Evolutionary conservation across 2,113 vertebrate genomes (phyloP).

Genomic region (Phylloscopus trochiloides): DNA sequence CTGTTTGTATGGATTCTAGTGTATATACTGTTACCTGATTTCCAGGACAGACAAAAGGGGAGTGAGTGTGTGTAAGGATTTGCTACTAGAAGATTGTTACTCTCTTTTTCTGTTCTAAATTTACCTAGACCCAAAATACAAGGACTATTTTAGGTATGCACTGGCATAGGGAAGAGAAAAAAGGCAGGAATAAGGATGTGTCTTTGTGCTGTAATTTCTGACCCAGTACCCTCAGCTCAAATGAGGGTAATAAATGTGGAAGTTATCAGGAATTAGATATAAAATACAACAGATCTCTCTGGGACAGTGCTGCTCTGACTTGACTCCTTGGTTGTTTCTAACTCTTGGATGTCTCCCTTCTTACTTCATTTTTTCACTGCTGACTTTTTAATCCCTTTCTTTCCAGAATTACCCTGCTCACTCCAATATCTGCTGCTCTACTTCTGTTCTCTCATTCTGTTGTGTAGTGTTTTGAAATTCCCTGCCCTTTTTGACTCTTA

Average conservation of each 20-base stretch:
- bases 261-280: neutral
- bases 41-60: neutral
- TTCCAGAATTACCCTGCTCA: neutral
- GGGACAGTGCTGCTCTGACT: neutral
- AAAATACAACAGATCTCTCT: neutral
- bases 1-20: neutral
- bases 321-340: neutral
- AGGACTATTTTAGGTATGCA: neutral
- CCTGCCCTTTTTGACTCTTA: neutral
- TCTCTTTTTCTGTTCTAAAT: neutral
- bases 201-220: neutral
- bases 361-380: neutral
- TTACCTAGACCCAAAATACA: neutral
- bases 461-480: neutral
- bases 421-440: neutral
- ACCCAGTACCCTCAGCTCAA: neutral
- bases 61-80: neutral
- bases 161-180: neutral
- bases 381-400: neutral
- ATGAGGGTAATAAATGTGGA: neutral
- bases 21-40: neutral
- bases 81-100: neutral
- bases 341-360: neutral
- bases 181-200: neutral
- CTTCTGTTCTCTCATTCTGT: neutral